Base-by-base conservation (phyloP, 2,113 vertebrate species). In the Gavia stellata region DNA sequence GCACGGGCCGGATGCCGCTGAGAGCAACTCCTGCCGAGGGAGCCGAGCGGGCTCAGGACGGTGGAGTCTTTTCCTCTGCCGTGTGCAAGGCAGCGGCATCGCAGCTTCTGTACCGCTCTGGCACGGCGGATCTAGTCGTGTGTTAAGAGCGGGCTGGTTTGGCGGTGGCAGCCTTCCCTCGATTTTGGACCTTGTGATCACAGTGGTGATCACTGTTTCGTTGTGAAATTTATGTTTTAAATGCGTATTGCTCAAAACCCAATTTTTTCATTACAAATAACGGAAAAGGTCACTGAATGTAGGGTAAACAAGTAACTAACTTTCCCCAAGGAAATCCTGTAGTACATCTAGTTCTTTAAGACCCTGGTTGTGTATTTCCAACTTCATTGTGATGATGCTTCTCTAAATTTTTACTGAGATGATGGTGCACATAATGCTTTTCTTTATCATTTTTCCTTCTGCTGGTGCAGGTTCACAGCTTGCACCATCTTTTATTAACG, bases 231-330 rank as follows among this genome's bases (percentile, higher is more conserved):
- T 17, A 13, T 9, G 6, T 12, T 79, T 77, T 18, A 36, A 56
- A 25, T 12, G 9, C 2, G 0, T 68, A 13, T n/a, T 49, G 59
- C 28, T 65, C 40, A 47, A 56, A 93, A 14, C 3, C 8, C 1
- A 0, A 6, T 12, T 87, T 49, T 58, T 81, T 58, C 11, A 26
- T 26, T 34, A 63, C 13, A 44, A 75, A 44, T 38, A 34, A 18
- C 44, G 4, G n/a, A 11, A 44, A 17, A 62, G 6, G 33, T 36
- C 44, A 9, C 4, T 1, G 45, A 65, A 72, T 0, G 1, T 3
- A 52, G 23, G 8, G 10, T 34, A 44, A 92, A 80, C 5, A 11
- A 63, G 44, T 38, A 34, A 21, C 53, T 7, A 23, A 56, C 31
- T 70, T 65, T 86, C 31, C 65, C 16, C 17, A 10, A 21, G 36